Evolutionary conservation across 2,797 vertebrate genomes (phyloP).

Genomic region (Eospalax fontanierii): DNA sequence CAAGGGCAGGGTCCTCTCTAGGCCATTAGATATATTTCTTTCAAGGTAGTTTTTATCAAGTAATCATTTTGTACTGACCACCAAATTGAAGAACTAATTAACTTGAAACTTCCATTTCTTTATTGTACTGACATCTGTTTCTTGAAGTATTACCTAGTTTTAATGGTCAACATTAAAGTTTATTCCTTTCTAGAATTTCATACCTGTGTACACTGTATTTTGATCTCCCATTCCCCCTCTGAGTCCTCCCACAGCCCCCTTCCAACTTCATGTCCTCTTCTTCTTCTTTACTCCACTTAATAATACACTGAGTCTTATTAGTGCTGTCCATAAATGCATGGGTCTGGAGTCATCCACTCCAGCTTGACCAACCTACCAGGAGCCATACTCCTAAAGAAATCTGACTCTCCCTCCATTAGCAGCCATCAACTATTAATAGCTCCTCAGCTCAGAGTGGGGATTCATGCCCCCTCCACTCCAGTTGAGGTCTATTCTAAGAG

Average conservation of each 20-base stretch:
- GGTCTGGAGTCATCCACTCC: background rate
- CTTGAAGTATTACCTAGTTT: background rate
- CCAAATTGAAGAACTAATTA: background rate
- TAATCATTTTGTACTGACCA: background rate
- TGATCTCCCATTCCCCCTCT: background rate
- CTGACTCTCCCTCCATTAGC: background rate
- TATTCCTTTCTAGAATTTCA: background rate
- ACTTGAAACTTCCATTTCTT: background rate
- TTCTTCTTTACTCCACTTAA: background rate
- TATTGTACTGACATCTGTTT: background rate
- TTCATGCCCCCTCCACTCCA: too few relatives aligned
- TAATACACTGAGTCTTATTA: background rate
- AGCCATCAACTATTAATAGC: background rate
- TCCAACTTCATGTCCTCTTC: too few relatives aligned
- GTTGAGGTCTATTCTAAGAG: background rate
- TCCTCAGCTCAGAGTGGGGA: background rate
- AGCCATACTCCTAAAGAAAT: background rate
- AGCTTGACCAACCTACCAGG: background rate
- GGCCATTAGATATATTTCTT: background rate
- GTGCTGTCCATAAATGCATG: background rate
- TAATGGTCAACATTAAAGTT: background rate
- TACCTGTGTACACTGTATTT: background rate
- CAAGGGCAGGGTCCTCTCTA: background rate
- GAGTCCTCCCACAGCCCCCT: too few relatives aligned
- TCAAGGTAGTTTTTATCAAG: background rate